Base-by-base conservation (phyloP, 2,797 vertebrate species). In the Australoheros facetus region DNA sequence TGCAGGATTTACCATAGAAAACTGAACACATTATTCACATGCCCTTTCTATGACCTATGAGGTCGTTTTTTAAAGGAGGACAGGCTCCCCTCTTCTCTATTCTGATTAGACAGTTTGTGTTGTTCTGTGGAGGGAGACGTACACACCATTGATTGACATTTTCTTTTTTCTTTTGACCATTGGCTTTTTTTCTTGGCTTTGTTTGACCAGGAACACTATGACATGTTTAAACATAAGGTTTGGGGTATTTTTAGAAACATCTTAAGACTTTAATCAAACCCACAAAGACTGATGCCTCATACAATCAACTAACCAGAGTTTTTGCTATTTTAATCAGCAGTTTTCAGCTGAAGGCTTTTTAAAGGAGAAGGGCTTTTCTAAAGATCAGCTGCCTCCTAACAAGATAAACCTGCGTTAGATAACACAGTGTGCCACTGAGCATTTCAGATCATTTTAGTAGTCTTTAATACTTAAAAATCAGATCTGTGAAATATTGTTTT, bases 361-460 rank as follows among this genome's bases (percentile, higher is more conserved):
- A 4, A 28, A 13, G 17, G 28, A 51, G 0, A 6, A 5, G 1
- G 0, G 19, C 19, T 26, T 54, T 21, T 51, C 19, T 9, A 53
- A 69, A 51, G 11, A 51, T 69, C 26, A 51, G 3, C 17, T 51
- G 26, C 64, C 16, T 48, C 0, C 26, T 69, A 69, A 51, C 17
- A 30, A 42, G 42, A 26, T 51, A 69, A 30, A 69, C 26, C 51
- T 69, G 2, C 26, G 21, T 54, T 54, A 11, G 2, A 54, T 21
- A 51, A 32, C 0, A 69, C 10, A 69, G 48, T 13, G 42, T 30
- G 62, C 2, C 28, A 69, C 62, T 51, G 42, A 69, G 16, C 26
- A 32, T 12, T 69, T 51, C 1, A 12, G 10, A 32, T 9, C 13
- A 69, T 30, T 69, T 69, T 13, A 30, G 45, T 69, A 45, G 11